Conservation (phyloP, 2,888 invertebrate genomes). For the Prosopocoilus inquinatus region DNA sequence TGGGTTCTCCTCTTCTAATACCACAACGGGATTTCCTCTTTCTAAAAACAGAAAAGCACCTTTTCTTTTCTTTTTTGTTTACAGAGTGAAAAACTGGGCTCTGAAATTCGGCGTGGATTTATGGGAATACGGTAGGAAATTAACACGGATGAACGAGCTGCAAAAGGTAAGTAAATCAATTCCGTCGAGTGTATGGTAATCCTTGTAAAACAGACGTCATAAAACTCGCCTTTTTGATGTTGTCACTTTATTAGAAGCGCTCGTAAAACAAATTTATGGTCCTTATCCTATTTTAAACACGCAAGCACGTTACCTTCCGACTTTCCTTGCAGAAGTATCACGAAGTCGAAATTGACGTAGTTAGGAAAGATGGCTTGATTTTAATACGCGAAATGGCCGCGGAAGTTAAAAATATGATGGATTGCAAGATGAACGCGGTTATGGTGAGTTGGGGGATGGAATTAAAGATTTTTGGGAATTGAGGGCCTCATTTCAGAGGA, state of each 20-base stretch:
- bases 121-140: slow-evolving; percentile 85
- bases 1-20: too few relatives aligned
- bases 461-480: too few relatives aligned
- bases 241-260: too few relatives aligned
- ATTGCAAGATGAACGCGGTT: slow-evolving; percentile 87
- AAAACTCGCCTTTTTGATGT: too few relatives aligned
- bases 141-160: slow-evolving; percentile 85
- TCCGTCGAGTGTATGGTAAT: too few relatives aligned
- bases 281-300: too few relatives aligned
- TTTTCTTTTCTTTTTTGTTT: slow-evolving; percentile 45
- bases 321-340: slow-evolving; percentile 70
- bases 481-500: slow-evolving; percentile 60
- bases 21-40: too few relatives aligned
- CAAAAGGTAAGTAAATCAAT: slow-evolving; percentile 66
- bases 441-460: slow-evolving; percentile 64
- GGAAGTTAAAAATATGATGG: slow-evolving; percentile 92
- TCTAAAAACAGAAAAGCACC: too few relatives aligned
- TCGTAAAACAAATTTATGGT: too few relatives aligned
- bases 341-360: slow-evolving; percentile 73
- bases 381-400: slow-evolving; percentile 83
- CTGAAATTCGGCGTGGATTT: slow-evolving; percentile 86
- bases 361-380: slow-evolving; percentile 79
- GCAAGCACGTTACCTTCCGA: too few relatives aligned
- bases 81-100: slow-evolving; percentile 90
- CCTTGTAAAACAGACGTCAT: too few relatives aligned